Base-by-base conservation (phyloP, 1,140 invertebrate species). In the Mercenaria mercenaria region DNA sequence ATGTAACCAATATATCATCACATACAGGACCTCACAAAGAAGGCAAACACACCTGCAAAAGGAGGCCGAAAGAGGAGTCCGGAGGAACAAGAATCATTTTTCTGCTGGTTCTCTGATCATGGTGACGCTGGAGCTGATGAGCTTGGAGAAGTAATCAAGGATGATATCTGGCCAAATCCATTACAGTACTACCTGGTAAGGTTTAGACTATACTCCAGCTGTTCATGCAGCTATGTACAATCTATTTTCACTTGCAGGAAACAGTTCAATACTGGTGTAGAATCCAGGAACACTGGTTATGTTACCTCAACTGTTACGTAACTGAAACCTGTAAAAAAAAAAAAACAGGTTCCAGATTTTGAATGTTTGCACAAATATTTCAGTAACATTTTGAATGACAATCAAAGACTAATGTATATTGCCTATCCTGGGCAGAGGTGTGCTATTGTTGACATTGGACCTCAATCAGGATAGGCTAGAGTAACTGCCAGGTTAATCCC, bases 91-190 rank as follows among this genome's bases (percentile, higher is more conserved):
- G 95, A 95, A 84, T 94, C 95, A 50, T 96, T 96, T 90, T 96
- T 96, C 92, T 93, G 94, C 61, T 96, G 96, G 96, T 96, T 96
- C 88, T 93, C 93, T 59, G 96, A 96, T 81, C 95, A 96, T 69
- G 93, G 90, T 20, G 96, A 96, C 90, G 95, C 95, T 43, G 94
- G 95, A 8, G 94, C 94, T 56, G 96, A 96, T 93, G 96, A 96
- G 79, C 90, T 96, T 29, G 96, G 96, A 34, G 96, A 96, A 90
- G 95, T 97, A 13, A 97, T 97, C 92, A 98, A 98, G 96, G 98
- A 98, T 95, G 98, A 98, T 94, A 97, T 99, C 95, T 99, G 98
- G 98, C 97, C 98, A 69, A 99, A 99, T 96, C 98, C 98, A 84
- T 96, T 99, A 86, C 98, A 98, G 96, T 98, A 98, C 96, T 98